Percentiles rank a stretch among this genome's conserved stretches.
Evolutionary conservation across 2,888 invertebrate species (phyloP).

Genomic region (Hesperia comma): DNA sequence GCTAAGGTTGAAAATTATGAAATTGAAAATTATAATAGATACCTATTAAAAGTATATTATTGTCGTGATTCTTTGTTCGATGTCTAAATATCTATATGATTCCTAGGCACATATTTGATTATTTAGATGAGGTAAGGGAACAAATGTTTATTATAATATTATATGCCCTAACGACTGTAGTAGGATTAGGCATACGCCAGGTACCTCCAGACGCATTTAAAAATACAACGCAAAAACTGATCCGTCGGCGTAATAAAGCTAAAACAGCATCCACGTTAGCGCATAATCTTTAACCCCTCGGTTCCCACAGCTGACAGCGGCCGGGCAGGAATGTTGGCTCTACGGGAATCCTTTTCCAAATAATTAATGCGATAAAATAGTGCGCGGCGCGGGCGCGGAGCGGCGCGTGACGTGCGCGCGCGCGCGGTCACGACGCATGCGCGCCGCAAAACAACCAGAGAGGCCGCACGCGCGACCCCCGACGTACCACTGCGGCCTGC

Average conservation of each 20-base stretch:
- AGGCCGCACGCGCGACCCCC: constrained; percentile 76
- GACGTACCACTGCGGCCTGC: constrained; percentile 36
- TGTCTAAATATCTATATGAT: no score
- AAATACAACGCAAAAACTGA: constrained; percentile 27
- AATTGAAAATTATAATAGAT: background rate
- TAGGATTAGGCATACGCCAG: no score
- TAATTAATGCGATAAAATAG: constrained; percentile 84
- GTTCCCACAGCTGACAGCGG: constrained; percentile 70
- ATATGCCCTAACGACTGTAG: no score
- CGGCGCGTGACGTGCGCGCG: constrained; percentile 80
- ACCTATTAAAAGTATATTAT: no score
- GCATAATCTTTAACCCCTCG: constrained; percentile 42
- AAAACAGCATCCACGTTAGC: constrained; percentile 34
- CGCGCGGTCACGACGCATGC: constrained; percentile 80
- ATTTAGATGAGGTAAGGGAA: no score
- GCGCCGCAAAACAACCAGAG: constrained; percentile 66
- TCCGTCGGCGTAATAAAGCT: constrained; percentile 23
- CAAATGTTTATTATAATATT: no score
- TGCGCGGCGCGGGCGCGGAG: constrained; percentile 67
- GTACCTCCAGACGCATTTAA: constrained; percentile 5
- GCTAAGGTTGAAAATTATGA: background rate
- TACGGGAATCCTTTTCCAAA: constrained; percentile 80
- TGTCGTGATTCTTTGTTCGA: no score
- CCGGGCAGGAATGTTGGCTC: constrained; percentile 64
- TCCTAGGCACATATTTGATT: no score